phyloP scores from a whole-genome alignment of 2,113 vertebrate species.

The Microtus richardsoni region DNA sequence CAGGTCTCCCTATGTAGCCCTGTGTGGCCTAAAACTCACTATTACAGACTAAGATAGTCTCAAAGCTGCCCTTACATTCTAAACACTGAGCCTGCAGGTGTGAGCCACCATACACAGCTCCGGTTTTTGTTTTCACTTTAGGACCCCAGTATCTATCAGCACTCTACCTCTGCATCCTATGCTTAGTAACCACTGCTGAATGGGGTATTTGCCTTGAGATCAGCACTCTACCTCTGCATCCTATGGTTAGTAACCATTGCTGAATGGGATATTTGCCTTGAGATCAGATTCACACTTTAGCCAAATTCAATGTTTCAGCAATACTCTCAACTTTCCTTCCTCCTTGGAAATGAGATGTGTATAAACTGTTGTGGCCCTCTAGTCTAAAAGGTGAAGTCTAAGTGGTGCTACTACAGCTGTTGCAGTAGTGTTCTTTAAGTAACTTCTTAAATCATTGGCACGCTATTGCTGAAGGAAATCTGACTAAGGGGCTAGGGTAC shows the following conservation, averaged over 20 bases:
- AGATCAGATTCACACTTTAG: neutral
- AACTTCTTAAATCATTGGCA: neutral
- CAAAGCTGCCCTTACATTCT: neutral
- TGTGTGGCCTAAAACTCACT: neutral
- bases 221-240: neutral
- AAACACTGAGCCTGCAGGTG: neutral
- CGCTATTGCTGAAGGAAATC: neutral
- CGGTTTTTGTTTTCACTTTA: neutral
- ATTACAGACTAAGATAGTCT: neutral
- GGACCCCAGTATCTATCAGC: neutral
- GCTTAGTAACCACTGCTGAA: neutral
- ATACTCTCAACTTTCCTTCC: neutral
- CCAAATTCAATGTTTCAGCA: neutral
- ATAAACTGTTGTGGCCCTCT: neutral
- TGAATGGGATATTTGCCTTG: neutral
- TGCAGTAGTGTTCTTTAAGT: neutral
- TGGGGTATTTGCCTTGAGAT: neutral
- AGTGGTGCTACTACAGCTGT: neutral
- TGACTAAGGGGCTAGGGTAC: neutral
- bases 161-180: neutral
- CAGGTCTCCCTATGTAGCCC: neutral
- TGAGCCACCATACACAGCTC: no score
- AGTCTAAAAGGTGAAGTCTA: neutral
- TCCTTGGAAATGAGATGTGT: neutral
- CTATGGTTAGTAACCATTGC: neutral